phyloP scores from a whole-genome alignment of 2,888 invertebrate species.

The Chloroclysta siterata region DNA sequence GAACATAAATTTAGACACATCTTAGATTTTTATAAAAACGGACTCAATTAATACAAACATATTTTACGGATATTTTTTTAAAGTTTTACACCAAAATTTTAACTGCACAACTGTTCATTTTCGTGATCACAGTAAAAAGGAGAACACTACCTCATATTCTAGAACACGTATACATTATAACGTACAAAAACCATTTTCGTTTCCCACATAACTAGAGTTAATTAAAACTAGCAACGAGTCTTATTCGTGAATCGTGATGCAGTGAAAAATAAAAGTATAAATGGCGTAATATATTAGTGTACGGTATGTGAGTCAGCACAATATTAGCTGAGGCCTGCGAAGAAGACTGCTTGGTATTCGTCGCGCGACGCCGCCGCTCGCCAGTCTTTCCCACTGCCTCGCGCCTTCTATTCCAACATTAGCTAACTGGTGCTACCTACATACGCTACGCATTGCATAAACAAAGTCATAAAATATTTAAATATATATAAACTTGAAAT shows the following conservation, averaged over 20 bases:
- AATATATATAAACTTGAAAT: too few relatives aligned
- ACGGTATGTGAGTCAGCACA: constrained; percentile 71
- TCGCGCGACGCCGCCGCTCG: constrained; percentile 51
- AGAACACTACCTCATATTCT: too few relatives aligned
- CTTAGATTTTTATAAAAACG: too few relatives aligned
- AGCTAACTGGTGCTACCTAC: constrained; percentile 45
- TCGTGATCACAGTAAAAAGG: too few relatives aligned
- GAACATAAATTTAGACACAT: too few relatives aligned
- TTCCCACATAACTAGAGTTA: constrained; percentile 29
- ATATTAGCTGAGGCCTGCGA: constrained; percentile 65
- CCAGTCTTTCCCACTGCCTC: constrained; percentile 51
- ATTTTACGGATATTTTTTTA: too few relatives aligned
- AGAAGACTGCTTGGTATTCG: constrained; percentile 71
- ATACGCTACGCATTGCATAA: constrained; percentile 10
- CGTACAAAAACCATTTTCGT: background rate
- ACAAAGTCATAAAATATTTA: too few relatives aligned
- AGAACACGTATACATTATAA: too few relatives aligned
- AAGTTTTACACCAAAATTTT: too few relatives aligned
- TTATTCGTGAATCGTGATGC: constrained; percentile 20
- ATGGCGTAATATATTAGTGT: constrained; percentile 36
- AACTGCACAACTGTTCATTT: too few relatives aligned
- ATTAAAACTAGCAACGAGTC: constrained; percentile 50
- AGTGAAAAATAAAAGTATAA: constrained; percentile 36
- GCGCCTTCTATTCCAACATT: constrained; percentile 52
- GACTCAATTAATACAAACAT: too few relatives aligned